Evolutionary conservation across 2,113 vertebrate genomes (phyloP).

Genomic region (Lepidiolamprologus cunningtoni): DNA sequence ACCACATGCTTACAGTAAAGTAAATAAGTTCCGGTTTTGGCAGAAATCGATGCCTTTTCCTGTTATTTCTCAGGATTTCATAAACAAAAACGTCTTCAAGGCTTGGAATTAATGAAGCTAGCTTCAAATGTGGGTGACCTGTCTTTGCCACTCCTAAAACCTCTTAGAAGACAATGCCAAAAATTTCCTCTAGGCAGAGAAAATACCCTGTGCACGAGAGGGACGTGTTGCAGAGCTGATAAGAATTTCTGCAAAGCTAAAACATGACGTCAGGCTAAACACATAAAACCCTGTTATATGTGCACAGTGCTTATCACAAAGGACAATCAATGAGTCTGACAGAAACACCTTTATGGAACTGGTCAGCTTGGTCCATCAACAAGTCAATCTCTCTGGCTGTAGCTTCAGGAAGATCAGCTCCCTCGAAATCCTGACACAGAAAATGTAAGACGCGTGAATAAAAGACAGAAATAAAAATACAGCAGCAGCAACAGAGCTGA

Average conservation of each 20-base stretch:
- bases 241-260: not conserved
- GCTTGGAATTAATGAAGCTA: not conserved
- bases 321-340: not conserved
- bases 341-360: conserved; percentile 49
- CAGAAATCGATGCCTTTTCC: not conserved
- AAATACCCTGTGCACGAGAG: not conserved
- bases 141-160: not conserved
- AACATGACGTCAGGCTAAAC: not conserved
- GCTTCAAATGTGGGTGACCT: not conserved
- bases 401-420: conserved; percentile 72
- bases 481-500: not conserved
- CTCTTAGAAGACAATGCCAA: not conserved
- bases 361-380: conserved; percentile 69
- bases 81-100: not conserved
- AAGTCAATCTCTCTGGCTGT: conserved; percentile 73
- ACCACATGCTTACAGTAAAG: not conserved
- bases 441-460: not conserved
- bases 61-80: not conserved
- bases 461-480: not conserved
- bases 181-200: not conserved
- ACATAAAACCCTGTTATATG: not conserved
- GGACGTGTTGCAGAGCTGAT: not conserved
- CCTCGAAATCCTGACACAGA: conserved; percentile 53
- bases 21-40: not conserved
- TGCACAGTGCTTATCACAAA: not conserved